Base-by-base conservation (phyloP, 1,140 invertebrate genomes). In the Drosophila oshimai region DNA sequence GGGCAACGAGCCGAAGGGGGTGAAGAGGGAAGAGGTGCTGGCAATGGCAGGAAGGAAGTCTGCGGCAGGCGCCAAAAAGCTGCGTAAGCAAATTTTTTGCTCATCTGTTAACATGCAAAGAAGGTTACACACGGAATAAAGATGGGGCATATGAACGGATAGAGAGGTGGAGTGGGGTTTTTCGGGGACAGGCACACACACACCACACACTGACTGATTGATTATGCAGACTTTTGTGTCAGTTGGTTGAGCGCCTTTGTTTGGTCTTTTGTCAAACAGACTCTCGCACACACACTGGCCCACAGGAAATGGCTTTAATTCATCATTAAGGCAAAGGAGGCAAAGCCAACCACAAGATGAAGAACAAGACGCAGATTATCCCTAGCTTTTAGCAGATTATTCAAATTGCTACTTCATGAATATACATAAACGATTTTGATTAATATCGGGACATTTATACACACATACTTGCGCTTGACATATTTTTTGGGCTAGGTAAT, bases 151-250 rank as follows among this genome's bases (percentile, higher is more conserved):
- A 17, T 15, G 10, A 10, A 45, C 1, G 5, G 13, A 6, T 12
- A 22, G 5, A 10, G 18, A 13, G 6, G 17, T 28, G 36, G 44
- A 13, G 20, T 12, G 9, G 18, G 24, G 26, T 17, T 18, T 46
- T 33, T 36, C 2, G 28, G 10, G 26, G 33, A 58, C 54, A 46
- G 20, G 29, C 13, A n/a, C 22, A 24, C 46, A 24, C 12, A 57
- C 53, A 47, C 26, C 20, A 17, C n/a, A n/a, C n/a, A 39, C 47
- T 67, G 53, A 64, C 81, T 87, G 83, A 87, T 87, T 87, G 81
- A 87, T 87, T 87, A 88, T 87, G 81, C 81, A 77, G 81, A 87
- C 76, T 88, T 81, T 81, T 81, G 81, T 88, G 83, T 87, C 83
- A 77, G 73, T 81, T 81, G 68, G 67, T 53, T 72, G 57, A 72